Evolutionary conservation across 2,888 invertebrate genomes (phyloP).

Genomic region (Ormyrus nitidulus): DNA sequence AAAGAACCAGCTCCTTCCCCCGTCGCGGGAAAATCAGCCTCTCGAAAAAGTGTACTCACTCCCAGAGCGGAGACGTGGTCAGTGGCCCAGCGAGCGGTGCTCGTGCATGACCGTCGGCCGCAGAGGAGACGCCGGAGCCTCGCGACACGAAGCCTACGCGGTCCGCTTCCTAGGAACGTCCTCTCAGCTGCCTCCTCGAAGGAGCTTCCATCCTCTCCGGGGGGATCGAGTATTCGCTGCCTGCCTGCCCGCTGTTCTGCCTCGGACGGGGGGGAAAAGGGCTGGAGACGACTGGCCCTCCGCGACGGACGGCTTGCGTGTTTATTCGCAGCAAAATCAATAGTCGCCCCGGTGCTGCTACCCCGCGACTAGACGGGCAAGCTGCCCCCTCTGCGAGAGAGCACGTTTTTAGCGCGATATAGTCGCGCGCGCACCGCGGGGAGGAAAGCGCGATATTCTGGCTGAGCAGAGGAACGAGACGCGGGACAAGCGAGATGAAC

Average conservation of each 20-base stretch:
- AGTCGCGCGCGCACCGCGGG: no score
- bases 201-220: no score
- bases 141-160: constrained; percentile 8
- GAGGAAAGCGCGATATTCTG: no score
- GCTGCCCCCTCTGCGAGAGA: not conserved
- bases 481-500: no score
- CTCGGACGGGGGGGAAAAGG: not conserved
- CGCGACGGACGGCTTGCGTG: constrained; percentile 10
- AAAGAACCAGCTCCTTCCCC: no score
- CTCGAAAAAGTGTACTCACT: constrained; percentile 37
- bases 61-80: constrained; percentile 44
- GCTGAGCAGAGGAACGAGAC: no score
- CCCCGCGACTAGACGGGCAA: constrained; percentile 14
- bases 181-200: no score
- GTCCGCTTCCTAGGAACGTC: not conserved
- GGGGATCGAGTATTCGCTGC: not conserved
- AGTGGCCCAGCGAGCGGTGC: constrained; percentile 18
- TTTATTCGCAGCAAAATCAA: constrained; percentile 36
- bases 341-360: constrained; percentile 29
- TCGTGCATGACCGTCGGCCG: constrained; percentile 31
- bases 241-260: not conserved
- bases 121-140: constrained; percentile 2
- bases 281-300: not conserved
- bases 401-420: no score
- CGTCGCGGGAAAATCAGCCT: not conserved